Evolutionary conservation across 2,113 vertebrate species (phyloP).

Genomic region (Barnardius zonarius): DNA sequence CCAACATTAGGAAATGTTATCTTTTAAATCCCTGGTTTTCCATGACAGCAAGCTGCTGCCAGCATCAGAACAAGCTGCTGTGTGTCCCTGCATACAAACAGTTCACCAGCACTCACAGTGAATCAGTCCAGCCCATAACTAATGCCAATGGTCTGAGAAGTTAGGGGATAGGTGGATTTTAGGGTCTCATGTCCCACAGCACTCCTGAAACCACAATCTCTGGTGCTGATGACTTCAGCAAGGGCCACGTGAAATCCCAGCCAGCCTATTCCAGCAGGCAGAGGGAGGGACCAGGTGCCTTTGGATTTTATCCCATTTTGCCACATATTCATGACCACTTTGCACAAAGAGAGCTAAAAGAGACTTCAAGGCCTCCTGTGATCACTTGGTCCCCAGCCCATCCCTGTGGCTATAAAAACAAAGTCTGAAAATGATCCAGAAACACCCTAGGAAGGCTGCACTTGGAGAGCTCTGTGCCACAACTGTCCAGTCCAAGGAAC

Average conservation of each 20-base stretch:
- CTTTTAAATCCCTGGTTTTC: background rate
- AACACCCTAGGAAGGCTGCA: background rate
- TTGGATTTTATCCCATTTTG: background rate
- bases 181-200: background rate
- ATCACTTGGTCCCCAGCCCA: background rate
- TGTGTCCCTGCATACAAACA: rapidly evolving
- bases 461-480: background rate
- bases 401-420: background rate
- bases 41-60: background rate
- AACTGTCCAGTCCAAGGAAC: background rate
- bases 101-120: rapidly evolving
- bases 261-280: background rate
- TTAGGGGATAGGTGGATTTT: background rate
- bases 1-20: rapidly evolving
- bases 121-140: background rate
- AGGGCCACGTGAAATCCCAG: background rate
- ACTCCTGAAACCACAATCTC: rapidly evolving
- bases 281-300: background rate
- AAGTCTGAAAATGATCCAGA: background rate
- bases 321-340: background rate
- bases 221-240: background rate
- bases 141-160: background rate
- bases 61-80: background rate
- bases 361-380: background rate
- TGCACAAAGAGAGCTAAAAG: background rate